Percentiles rank a stretch among this genome's conserved stretches.
phyloP scores from a whole-genome alignment of 2,797 vertebrate species.

The Trematomus bernacchii region DNA sequence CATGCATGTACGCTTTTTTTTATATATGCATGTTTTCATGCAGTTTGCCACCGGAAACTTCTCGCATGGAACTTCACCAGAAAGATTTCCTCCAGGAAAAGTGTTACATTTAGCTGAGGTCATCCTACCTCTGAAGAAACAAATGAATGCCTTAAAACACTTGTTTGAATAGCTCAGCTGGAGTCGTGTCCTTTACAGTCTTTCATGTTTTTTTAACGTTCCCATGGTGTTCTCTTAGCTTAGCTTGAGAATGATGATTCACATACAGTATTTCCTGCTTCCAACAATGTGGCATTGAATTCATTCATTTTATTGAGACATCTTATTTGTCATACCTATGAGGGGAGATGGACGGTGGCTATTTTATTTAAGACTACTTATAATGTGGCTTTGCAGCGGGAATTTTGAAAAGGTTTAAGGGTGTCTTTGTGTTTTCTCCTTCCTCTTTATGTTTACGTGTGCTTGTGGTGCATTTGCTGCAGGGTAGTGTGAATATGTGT shows the following conservation, averaged over 20 bases:
- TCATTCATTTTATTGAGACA: constrained; percentile 39
- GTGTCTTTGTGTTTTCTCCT: constrained; percentile 3
- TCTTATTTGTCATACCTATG: constrained; percentile 45
- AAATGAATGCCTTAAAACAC: constrained; percentile 35
- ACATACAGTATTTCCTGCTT: constrained; percentile 49
- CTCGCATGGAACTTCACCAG: constrained; percentile 25
- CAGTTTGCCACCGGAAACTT: constrained; percentile 54
- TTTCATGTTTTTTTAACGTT: constrained; percentile 27
- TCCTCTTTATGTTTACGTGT: constrained; percentile 21
- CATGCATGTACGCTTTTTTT: constrained; percentile 25
- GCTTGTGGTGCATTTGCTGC: constrained; percentile 18
- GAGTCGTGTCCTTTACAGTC: constrained; percentile 44
- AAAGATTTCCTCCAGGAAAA: constrained; percentile 25
- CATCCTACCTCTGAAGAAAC: constrained; percentile 48
- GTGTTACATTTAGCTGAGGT: constrained; percentile 22
- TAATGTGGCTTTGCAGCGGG: constrained; percentile 37
- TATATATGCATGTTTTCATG: constrained; percentile 41
- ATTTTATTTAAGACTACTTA: constrained; percentile 35
- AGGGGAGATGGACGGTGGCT: constrained; percentile 23
- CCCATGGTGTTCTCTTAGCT: constrained; percentile 31
- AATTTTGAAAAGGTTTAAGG: constrained; percentile 7
- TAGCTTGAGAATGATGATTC: constrained; percentile 43
- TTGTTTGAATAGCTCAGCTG: constrained; percentile 40
- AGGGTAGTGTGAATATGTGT: constrained; percentile 35
- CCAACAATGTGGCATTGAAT: constrained; percentile 26